A percentile compares a stretch with the other conserved stretches of the same genome.
Evolutionary conservation across 2,797 vertebrate genomes (phyloP).

Genomic region (Lagocephalus sceleratus): DNA sequence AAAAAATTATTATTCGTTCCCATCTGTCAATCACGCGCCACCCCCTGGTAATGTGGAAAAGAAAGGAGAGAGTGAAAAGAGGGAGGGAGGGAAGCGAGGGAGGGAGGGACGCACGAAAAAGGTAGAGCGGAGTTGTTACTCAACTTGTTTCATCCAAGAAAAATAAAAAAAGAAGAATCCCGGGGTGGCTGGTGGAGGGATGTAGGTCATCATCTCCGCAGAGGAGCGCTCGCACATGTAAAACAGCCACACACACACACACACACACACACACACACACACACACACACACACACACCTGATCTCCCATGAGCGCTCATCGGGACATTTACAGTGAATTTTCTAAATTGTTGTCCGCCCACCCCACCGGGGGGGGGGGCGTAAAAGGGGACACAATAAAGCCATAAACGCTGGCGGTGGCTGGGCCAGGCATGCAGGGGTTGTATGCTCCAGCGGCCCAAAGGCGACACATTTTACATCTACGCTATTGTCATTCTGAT

Average conservation of each 20-base stretch:
- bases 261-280: constrained; percentile 3
- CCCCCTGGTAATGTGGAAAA: constrained; percentile 83
- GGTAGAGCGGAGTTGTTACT: constrained; percentile 66
- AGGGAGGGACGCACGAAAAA: constrained; percentile 61
- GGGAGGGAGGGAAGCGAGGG: constrained; percentile 51
- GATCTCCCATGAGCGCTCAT: constrained; percentile 17
- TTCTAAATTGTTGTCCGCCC: constrained; percentile 70
- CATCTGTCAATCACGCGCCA: constrained; percentile 86
- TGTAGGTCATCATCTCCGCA: constrained; percentile 23
- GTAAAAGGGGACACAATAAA: constrained; percentile 78
- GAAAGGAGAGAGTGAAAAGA: constrained; percentile 68
- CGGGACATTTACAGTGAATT: constrained; percentile 66
- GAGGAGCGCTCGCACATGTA: background rate
- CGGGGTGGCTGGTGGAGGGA: constrained; percentile 29
- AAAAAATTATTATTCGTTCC: constrained; percentile 85
- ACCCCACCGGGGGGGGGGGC: constrained; percentile 59
- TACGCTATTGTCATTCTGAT: constrained; percentile 79
- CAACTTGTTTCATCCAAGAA: constrained; percentile 66
- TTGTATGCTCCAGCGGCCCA: constrained; percentile 71
- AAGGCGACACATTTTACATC: constrained; percentile 78
- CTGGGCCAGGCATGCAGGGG: constrained; percentile 71
- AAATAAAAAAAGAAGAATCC: background rate
- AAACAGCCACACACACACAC: constrained; percentile 7
- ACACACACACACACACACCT: constrained; percentile 24
- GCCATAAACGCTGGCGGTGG: constrained; percentile 73